These are phyloP conservation scores for Pelobates cultripes DNA, from an alignment of 2,797 vertebrate genomes.

Conservation along the genomic window DNA sequence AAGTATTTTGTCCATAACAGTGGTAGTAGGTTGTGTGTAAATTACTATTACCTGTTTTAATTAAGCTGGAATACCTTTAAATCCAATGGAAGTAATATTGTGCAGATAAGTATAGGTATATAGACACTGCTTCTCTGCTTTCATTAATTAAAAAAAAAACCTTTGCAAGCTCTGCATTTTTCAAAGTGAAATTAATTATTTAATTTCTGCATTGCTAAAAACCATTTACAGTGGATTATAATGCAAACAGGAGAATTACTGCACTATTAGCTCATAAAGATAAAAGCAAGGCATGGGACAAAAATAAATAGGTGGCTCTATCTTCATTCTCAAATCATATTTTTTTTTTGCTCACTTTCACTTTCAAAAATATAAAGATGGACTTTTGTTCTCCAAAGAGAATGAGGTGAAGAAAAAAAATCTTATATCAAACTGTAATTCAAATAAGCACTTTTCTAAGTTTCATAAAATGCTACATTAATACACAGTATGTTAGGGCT, in stretches of 20 bases:
- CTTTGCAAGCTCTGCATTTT: background rate
- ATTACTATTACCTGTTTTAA: background rate
- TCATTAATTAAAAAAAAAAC: background rate
- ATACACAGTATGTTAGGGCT: no score
- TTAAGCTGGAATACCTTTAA: background rate
- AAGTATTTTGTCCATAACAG: no score
- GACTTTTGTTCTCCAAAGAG: no score
- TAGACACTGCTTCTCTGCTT: background rate
- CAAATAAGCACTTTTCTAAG: no score
- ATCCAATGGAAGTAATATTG: background rate
- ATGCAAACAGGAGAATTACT: background rate
- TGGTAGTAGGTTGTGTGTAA: no score
- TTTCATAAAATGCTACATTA: no score
- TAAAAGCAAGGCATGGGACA: background rate
- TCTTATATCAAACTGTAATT: no score
- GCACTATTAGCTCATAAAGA: conserved; percentile 1
- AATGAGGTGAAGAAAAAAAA: no score
- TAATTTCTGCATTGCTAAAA: background rate
- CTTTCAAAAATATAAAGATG: background rate
- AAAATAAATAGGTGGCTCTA: conserved; percentile 7
- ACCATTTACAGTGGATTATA: conserved; percentile 2
- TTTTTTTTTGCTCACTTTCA: background rate
- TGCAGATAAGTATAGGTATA: background rate
- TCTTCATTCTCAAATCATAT: background rate
- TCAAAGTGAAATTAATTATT: conserved; percentile 2